A percentile compares a stretch with the other conserved stretches of the same genome.
Evolutionary conservation across 30 jellyfish, hydroid and myxozoan genomes (phyloP).

Genomic region (Nemopilema nomurai): DNA sequence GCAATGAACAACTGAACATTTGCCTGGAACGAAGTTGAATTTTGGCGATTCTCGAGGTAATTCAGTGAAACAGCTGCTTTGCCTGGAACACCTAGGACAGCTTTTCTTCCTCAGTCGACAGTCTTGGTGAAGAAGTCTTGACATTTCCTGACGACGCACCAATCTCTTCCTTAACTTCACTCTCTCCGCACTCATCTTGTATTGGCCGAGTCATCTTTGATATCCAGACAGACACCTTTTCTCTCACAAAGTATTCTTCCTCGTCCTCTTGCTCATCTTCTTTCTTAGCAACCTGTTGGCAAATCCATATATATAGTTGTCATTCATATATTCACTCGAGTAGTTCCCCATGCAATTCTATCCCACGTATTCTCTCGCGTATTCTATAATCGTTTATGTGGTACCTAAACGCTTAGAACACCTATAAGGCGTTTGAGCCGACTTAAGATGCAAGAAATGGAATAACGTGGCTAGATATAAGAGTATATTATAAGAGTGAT

Average conservation of each 20-base stretch:
- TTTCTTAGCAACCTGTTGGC: conserved; percentile 16
- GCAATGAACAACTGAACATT: too few species aligned
- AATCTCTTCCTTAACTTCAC: background rate
- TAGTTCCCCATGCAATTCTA: background rate
- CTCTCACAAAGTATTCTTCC: background rate
- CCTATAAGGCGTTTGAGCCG: too few species aligned
- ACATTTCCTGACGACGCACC: background rate
- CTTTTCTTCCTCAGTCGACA: background rate
- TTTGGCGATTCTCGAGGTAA: background rate
- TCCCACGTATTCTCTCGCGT: background rate
- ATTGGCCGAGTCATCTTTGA: conserved; percentile 15
- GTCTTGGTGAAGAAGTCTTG: background rate
- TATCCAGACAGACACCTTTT: conserved; percentile 12
- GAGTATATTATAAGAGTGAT: too few species aligned
- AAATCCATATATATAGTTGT: too few species aligned
- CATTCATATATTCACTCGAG: background rate
- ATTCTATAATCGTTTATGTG: too few species aligned
- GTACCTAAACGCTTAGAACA: too few species aligned
- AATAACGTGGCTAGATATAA: too few species aligned
- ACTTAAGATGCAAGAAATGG: too few species aligned
- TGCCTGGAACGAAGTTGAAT: background rate
- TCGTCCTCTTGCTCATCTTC: conserved; percentile 1
- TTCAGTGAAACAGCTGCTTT: background rate
- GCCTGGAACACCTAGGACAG: background rate
- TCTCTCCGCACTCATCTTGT: background rate